These are phyloP conservation scores for Nannospalax galili DNA, from an alignment of 2,113 vertebrate species.

Conservation along the genomic window DNA sequence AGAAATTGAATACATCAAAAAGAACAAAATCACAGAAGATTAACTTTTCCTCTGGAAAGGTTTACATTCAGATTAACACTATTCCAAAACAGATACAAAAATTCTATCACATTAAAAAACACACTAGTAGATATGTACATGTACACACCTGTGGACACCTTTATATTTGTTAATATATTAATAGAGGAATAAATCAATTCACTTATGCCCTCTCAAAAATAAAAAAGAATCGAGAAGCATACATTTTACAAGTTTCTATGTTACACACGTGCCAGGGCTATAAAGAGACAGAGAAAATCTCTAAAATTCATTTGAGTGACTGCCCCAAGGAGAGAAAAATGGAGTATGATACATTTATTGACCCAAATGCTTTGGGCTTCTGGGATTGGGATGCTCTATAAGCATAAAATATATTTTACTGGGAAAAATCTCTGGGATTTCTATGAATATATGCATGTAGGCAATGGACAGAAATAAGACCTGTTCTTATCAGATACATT, in stretches of 20 bases:
- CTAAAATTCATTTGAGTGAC: slow-evolving; percentile 10
- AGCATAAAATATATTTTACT: slow-evolving; percentile 29
- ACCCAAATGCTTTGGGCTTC: not conserved
- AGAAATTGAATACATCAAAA: not conserved
- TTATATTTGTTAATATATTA: not conserved
- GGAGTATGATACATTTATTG: not conserved
- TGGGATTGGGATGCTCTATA: not conserved
- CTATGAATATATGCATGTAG: slow-evolving; percentile 57
- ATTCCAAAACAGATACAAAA: not conserved
- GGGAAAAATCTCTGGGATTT: slow-evolving; percentile 14
- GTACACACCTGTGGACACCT: fast-evolving
- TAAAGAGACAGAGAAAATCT: not conserved
- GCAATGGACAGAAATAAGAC: slow-evolving; percentile 15
- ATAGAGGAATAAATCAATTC: not conserved
- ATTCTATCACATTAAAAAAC: not conserved
- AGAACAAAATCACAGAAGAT: not conserved
- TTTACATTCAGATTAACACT: not conserved
- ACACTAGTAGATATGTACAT: fast-evolving
- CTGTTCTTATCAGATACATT: slow-evolving; percentile 62
- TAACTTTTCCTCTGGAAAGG: not conserved
- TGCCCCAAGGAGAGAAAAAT: not conserved
- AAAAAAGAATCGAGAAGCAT: not conserved
- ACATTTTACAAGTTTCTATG: not conserved
- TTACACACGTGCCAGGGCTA: not conserved
- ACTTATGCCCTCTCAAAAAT: not conserved